These are phyloP conservation scores for Calliopsis andreniformis DNA, from an alignment of 1,140 invertebrate genomes.

Conservation along the genomic window DNA sequence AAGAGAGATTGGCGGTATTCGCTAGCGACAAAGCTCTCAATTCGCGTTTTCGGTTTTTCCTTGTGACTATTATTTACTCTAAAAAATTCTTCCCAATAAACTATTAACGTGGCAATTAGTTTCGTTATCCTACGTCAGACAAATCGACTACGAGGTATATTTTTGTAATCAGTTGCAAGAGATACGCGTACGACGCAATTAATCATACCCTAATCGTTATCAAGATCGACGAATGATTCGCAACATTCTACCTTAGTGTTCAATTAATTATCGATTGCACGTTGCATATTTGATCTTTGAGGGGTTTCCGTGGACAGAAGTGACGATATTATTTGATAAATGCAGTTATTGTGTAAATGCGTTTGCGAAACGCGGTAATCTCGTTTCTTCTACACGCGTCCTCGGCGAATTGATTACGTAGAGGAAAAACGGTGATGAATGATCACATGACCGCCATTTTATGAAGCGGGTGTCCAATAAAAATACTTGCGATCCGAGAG, in stretches of 20 bases:
- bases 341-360: constrained; percentile 1
- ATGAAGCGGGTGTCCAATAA: constrained; percentile 30
- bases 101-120: constrained; percentile 23
- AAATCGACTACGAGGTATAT: not conserved
- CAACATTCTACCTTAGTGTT: not conserved
- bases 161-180: not conserved
- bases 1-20: constrained; percentile 2
- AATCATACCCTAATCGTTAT: not conserved
- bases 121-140: constrained; percentile 22
- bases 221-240: not conserved
- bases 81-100: not conserved
- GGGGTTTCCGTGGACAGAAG: not conserved
- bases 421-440: constrained; percentile 8
- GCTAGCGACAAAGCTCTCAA: not conserved
- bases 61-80: not conserved
- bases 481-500: constrained; percentile 11
- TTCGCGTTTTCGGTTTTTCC: too few relatives aligned
- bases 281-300: not conserved
- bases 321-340: not conserved
- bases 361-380: not conserved
- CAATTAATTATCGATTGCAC: not conserved
- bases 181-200: not conserved
- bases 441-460: constrained; percentile 47
- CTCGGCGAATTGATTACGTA: constrained; percentile 10
- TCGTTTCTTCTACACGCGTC: not conserved